phyloP scores from a whole-genome alignment of 2,888 invertebrate genomes.

The Dioctria linearis region DNA sequence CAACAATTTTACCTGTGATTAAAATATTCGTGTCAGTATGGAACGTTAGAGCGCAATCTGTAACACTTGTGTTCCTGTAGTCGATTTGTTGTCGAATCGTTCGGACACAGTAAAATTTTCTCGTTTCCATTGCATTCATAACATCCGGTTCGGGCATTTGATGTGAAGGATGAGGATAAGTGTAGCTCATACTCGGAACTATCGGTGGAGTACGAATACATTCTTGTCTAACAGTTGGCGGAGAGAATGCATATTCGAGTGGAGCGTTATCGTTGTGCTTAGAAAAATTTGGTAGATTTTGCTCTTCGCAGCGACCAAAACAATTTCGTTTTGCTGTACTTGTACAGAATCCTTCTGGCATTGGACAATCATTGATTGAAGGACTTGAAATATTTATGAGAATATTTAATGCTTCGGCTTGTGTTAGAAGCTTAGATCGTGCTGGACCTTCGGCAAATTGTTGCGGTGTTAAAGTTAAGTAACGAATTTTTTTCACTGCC shows the following conservation, averaged over 20 bases:
- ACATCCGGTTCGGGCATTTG: constrained; percentile 58
- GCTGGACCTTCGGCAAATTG: constrained; percentile 89
- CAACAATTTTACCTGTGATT: constrained; percentile 73
- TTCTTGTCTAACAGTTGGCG: constrained; percentile 67
- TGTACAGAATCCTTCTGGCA: constrained; percentile 83
- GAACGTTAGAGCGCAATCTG: constrained; percentile 86
- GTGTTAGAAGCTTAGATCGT: constrained; percentile 80
- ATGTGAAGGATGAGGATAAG: constrained; percentile 22
- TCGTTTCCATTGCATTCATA: constrained; percentile 68
- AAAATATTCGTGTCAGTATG: constrained; percentile 86
- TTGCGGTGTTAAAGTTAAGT: constrained; percentile 83
- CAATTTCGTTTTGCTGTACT: constrained; percentile 69
- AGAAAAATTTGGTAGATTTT: constrained; percentile 4
- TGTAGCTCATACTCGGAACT: constrained; percentile 22
- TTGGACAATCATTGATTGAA: constrained; percentile 76
- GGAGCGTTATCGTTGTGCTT: constrained; percentile 53
- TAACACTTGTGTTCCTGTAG: constrained; percentile 81
- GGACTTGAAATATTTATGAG: constrained; percentile 87
- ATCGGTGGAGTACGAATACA: constrained; percentile 39
- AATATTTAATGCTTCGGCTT: constrained; percentile 85
- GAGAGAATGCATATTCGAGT: constrained; percentile 69
- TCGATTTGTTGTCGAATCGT: constrained; percentile 79
- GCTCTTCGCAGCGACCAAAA: constrained; percentile 71
- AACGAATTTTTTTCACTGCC: constrained; percentile 83
- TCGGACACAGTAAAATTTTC: constrained; percentile 80